A percentile compares a stretch with the other conserved stretches of the same genome.
Evolutionary conservation across 2,113 vertebrate species (phyloP).

Genomic region (Mohoua ochrocephala): DNA sequence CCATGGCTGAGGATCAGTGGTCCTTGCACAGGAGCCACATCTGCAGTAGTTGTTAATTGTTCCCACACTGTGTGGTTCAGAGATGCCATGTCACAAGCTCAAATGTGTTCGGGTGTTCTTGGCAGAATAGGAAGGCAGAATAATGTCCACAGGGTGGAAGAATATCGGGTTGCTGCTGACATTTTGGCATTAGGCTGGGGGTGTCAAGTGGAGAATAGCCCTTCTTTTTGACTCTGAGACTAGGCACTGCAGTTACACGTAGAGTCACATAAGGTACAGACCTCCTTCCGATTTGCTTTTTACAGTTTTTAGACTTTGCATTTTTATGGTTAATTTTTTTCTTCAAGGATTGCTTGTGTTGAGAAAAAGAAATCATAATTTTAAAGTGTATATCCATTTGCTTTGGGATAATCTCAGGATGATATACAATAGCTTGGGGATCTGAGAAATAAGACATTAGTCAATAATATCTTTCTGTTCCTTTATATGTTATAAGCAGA

Average conservation of each 20-base stretch:
- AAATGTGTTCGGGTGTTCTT: not conserved
- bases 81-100: not conserved
- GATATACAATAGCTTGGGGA: not conserved
- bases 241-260: not conserved
- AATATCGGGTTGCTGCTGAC: not conserved
- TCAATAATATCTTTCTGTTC: not conserved
- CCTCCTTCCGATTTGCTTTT: not conserved
- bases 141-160: not conserved
- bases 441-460: not conserved
- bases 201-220: not conserved
- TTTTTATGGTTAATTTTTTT: not conserved
- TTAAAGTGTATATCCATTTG: not conserved
- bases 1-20: fast-evolving
- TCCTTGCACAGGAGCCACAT: fast-evolving
- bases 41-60: not conserved
- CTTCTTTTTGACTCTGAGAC: not conserved
- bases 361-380: not conserved
- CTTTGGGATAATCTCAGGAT: not conserved
- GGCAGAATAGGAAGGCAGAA: not conserved
- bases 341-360: not conserved
- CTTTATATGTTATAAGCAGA: not conserved
- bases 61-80: not conserved
- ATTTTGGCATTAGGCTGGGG: not conserved
- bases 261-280: not conserved
- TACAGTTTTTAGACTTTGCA: not conserved